Conservation (phyloP, 2,888 invertebrate species). For the Tipula unca region DNA sequence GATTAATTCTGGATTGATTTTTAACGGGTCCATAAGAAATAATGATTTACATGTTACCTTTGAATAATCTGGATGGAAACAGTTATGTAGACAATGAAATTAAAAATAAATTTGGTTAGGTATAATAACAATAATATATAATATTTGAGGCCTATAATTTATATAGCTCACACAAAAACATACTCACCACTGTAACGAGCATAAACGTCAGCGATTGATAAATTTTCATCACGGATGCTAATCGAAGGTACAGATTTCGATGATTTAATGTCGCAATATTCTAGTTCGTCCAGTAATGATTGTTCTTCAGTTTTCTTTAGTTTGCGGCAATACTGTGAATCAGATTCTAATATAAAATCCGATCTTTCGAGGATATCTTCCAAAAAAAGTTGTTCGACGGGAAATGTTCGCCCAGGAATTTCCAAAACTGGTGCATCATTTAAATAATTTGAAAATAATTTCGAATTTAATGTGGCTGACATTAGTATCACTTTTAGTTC, state of each 20-base stretch:
- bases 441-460: conserved; percentile 79
- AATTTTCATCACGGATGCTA: conserved; percentile 60
- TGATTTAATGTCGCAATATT: conserved; percentile 51
- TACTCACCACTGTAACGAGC: conserved; percentile 53
- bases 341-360: conserved; percentile 52
- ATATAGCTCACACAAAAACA: not conserved
- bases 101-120: too few species aligned
- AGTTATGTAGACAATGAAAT: too few species aligned
- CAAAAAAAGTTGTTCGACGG: conserved; percentile 70
- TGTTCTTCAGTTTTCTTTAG: conserved; percentile 50
- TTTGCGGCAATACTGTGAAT: conserved; percentile 50
- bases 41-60: conserved; percentile 61
- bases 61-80: conserved; percentile 47
- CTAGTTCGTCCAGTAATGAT: conserved; percentile 54
- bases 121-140: too few species aligned
- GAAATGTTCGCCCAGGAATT: conserved; percentile 77
- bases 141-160: not conserved
- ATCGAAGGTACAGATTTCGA: conserved; percentile 50
- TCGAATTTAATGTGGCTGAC: conserved; percentile 87
- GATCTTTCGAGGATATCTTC: conserved; percentile 69
- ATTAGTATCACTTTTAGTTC: conserved; percentile 80
- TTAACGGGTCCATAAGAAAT: conserved; percentile 66
- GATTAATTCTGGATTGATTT: conserved; percentile 68
- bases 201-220: conserved; percentile 56
- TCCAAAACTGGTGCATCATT: conserved; percentile 65